These are phyloP conservation scores for Erpetoichthys calabaricus DNA, from an alignment of 2,797 vertebrate species.

Conservation along the genomic window DNA sequence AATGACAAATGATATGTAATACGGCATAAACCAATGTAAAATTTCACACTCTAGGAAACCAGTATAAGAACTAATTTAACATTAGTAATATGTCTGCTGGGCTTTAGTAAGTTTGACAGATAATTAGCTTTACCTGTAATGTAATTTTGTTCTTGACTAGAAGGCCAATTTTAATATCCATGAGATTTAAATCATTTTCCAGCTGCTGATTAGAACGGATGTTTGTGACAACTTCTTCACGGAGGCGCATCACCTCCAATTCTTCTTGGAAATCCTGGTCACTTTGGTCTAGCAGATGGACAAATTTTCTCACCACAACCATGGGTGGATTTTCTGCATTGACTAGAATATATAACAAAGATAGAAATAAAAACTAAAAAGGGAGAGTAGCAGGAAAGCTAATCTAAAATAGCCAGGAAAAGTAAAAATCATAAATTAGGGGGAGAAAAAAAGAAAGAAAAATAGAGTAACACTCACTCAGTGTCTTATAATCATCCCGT, in stretches of 20 bases:
- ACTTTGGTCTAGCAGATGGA: constrained; percentile 90
- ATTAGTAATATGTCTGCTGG: background rate
- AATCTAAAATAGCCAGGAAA: background rate
- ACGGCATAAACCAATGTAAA: too few species aligned
- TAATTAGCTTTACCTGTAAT: constrained; percentile 48
- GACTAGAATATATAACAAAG: constrained; percentile 40
- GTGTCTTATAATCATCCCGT: constrained; percentile 92
- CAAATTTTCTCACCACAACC: constrained; percentile 90
- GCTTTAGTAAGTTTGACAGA: background rate
- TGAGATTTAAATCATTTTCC: constrained; percentile 94
- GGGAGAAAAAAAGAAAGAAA: background rate
- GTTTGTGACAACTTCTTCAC: constrained; percentile 89
- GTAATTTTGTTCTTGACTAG: constrained; percentile 97
- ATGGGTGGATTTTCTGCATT: constrained; percentile 83
- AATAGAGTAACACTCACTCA: constrained; percentile 63
- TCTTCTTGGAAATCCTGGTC: constrained; percentile 98
- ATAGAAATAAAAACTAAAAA: background rate
- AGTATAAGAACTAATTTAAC: too few species aligned
- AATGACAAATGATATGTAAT: too few species aligned
- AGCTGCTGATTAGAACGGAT: constrained; percentile 93
- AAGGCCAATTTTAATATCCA: constrained; percentile 97
- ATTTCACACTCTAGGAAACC: too few species aligned
- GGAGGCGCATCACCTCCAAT: constrained; percentile 81
- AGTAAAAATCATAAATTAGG: background rate
- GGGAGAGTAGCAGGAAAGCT: background rate